phyloP scores from a whole-genome alignment of 2,797 vertebrate genomes.

The Sebastes oblongus region DNA sequence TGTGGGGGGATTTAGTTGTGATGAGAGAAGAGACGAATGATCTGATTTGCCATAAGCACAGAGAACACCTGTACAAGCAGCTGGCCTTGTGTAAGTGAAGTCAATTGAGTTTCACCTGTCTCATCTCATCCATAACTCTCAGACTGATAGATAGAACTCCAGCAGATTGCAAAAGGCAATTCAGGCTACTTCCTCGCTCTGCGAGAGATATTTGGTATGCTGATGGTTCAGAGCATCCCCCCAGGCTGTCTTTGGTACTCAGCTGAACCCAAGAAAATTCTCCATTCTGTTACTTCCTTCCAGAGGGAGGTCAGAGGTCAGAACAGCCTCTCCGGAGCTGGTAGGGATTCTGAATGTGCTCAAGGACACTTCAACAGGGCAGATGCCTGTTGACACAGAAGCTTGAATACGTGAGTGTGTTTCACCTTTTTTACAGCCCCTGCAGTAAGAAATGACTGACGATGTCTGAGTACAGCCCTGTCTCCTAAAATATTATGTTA shows the following conservation, averaged over 20 bases:
- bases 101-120: constrained; percentile 45
- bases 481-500: too few species aligned
- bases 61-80: constrained; percentile 38
- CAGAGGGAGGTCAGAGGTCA: constrained; percentile 40
- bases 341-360: constrained; percentile 15
- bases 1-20: neutral
- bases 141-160: constrained; percentile 27
- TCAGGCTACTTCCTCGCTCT: neutral
- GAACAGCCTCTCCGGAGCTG: constrained; percentile 3
- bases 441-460: neutral
- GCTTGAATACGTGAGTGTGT: neutral
- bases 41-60: constrained; percentile 13
- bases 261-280: constrained; percentile 12
- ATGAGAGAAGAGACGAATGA: constrained; percentile 4
- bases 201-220: constrained; percentile 34
- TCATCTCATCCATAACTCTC: constrained; percentile 30
- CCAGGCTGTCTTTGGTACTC: constrained; percentile 39
- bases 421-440: neutral
- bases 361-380: constrained; percentile 20
- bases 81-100: constrained; percentile 34
- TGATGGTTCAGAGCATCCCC: constrained; percentile 32
- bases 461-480: neutral
- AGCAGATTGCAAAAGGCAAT: constrained; percentile 21
- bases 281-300: constrained; percentile 12
- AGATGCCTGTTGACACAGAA: neutral